Evolutionary conservation across 1,140 invertebrate genomes (phyloP), one percentile per base, ranked within the genome.

Genomic region (Riptortus pedestris): DNA sequence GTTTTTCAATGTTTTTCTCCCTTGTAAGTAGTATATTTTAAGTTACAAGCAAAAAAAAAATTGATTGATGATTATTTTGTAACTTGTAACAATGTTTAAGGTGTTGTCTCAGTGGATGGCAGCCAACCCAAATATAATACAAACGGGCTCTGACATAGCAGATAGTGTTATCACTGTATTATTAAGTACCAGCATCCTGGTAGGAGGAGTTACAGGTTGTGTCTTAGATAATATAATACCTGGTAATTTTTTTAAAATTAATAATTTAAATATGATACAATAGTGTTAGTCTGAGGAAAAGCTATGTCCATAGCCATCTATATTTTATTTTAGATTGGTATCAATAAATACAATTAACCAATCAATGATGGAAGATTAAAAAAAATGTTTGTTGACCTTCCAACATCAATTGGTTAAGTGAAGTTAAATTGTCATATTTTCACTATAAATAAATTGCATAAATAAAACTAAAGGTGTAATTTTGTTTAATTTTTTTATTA

Each of bases 161-260:
- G 86, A 93, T 69, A 84, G 87, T 51, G 83, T 90, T 0, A 70
- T 92, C 9, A 84, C 83, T 0, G 89, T 93, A 16, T 73, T 94
- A 45, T 76, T 93, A 18, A 87, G 86, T 20, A 93, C 90, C 0
- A 88, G 85, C 20, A 93, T 93, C 72, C 81, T 93, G 57, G 85
- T 93, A 1, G 90, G 88, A 0, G 90, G 90, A 1, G 68, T 87
- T 1, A 67, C 86, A 0, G 90, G 90, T 0, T 92, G 87, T 71
- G 66, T 93, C 20, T 73, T 93, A 61, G 91, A 94, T 73, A 91
- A 94, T 72, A 74, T 88, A 1, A 85, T 93, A 67, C 90, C 91
- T 70, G 91, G 90, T 91, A 78, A 18, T 3, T 59, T 58, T 31
- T 29, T 26, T 9, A 16, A 7, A 9, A 26, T 5, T 58, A 22